Percentiles rank a stretch among this genome's conserved stretches.
Conservation (phyloP, 2,113 vertebrate species). For the Anhinga anhinga region DNA sequence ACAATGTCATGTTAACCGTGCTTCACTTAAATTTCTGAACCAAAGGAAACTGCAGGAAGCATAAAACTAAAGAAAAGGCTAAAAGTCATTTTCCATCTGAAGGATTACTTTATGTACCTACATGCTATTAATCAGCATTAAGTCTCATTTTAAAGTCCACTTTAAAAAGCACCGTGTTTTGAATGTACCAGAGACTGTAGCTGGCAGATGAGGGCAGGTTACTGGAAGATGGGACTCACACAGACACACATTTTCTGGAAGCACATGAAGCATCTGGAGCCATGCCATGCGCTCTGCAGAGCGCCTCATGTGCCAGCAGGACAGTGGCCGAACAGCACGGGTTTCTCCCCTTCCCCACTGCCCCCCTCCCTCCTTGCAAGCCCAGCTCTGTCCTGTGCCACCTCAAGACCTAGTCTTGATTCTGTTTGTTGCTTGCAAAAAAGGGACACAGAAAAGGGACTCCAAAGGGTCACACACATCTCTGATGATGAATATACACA, state of each 20-base stretch:
- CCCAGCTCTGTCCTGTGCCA: not conserved
- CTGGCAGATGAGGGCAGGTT: not conserved
- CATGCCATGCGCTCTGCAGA: not conserved
- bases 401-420: not conserved
- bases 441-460: not conserved
- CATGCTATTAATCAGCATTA: not conserved
- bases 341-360: not conserved
- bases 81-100: not conserved
- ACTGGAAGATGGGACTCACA: not conserved
- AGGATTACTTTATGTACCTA: not conserved
- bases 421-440: not conserved
- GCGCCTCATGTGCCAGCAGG: not conserved
- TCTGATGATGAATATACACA: not conserved
- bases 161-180: not conserved
- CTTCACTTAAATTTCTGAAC: not conserved
- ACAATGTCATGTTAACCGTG: not conserved
- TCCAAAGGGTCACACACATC: not conserved
- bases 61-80: not conserved
- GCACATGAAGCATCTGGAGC: not conserved
- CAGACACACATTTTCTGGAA: conserved; percentile 21
- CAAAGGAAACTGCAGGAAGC: not conserved
- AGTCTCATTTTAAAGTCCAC: not conserved
- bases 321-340: not conserved
- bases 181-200: not conserved
- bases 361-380: not conserved